Evolutionary conservation across 1,140 invertebrate genomes (phyloP).

Genomic region (Megathymus violae): DNA sequence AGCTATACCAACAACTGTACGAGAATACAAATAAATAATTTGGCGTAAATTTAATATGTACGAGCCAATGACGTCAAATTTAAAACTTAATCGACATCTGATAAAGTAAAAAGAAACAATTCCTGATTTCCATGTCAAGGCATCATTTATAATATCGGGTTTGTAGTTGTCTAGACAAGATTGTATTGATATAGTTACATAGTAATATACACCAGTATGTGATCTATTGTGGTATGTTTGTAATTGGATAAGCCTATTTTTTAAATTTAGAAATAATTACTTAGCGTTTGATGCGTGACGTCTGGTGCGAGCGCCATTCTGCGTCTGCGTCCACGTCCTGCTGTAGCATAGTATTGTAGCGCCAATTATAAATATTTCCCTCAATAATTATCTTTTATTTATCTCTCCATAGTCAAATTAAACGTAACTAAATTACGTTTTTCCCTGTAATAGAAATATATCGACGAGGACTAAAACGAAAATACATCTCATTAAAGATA

Average conservation of each 20-base stretch:
- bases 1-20: no score
- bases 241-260: slow-evolving; percentile 39
- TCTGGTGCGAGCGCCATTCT: not conserved
- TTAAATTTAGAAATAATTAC: slow-evolving; percentile 17
- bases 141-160: no score
- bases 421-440: no score
- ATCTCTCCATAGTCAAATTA: not conserved
- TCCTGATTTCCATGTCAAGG: no score
- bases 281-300: slow-evolving; percentile 5
- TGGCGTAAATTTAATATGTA: no score
- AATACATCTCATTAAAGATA: no score
- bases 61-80: no score
- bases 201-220: slow-evolving; percentile 35
- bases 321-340: not conserved
- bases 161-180: slow-evolving; percentile 15
- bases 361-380: slow-evolving; percentile 17
- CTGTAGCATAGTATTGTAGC: slow-evolving; percentile 19
- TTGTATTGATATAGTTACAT: slow-evolving; percentile 34
- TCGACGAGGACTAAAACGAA: no score
- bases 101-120: no score
- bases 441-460: no score
- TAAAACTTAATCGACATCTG: no score
- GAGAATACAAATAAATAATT: no score
- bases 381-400: slow-evolving; percentile 19
- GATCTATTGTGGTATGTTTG: slow-evolving; percentile 42